These are phyloP conservation scores for Hetaerina titia DNA, from an alignment of 2,888 invertebrate species.

Conservation along the genomic window DNA sequence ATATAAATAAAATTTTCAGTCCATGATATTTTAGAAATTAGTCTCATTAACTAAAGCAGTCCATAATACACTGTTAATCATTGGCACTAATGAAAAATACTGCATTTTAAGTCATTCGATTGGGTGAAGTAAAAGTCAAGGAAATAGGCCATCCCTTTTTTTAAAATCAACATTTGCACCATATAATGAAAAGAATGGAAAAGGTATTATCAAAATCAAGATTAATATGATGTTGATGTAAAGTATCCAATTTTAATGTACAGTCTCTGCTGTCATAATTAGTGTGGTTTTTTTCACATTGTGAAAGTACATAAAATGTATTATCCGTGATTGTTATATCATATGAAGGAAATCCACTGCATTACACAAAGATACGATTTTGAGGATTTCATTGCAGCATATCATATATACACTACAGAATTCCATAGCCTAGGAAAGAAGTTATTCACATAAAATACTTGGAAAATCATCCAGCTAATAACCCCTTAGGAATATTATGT, in stretches of 20 bases:
- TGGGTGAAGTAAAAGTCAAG: slow-evolving; percentile 11
- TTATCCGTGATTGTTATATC: neutral
- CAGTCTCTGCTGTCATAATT: slow-evolving; percentile 1
- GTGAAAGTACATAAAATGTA: slow-evolving; percentile 16
- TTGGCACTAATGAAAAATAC: slow-evolving; percentile 47
- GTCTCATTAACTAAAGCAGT: neutral
- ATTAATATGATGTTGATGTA: neutral
- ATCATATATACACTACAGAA: neutral
- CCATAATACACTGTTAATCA: slow-evolving; percentile 48
- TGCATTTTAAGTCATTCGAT: neutral
- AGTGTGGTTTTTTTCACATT: slow-evolving; percentile 33
- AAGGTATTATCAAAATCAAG: neutral
- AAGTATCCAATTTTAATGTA: neutral
- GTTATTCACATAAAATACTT: neutral
- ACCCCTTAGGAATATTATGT: neutral
- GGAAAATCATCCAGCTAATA: neutral
- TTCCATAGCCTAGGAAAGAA: neutral
- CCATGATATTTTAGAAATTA: slow-evolving; percentile 46
- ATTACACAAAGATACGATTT: neutral
- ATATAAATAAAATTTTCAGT: neutral
- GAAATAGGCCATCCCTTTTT: slow-evolving; percentile 22
- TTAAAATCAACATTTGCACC: neutral
- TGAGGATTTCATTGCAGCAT: slow-evolving; percentile 34
- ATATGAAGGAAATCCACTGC: slow-evolving; percentile 28
- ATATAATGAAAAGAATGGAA: neutral